These are phyloP conservation scores for Mormyrus proboscirostris DNA, from an alignment of 2,797 vertebrate genomes.

Conservation along the genomic window DNA sequence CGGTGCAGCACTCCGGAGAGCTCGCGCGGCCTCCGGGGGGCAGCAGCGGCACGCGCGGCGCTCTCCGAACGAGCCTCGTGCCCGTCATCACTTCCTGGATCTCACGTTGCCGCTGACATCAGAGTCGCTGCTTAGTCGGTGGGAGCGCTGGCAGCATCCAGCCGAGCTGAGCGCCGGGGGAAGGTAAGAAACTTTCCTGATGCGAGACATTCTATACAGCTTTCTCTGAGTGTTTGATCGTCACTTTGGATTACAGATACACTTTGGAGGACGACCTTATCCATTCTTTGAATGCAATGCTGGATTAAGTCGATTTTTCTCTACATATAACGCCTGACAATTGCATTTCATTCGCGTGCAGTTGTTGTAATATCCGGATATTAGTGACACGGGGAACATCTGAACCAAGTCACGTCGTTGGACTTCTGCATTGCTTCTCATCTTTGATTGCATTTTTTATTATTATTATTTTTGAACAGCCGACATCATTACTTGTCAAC, in stretches of 20 bases:
- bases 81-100: slow-evolving; percentile 27
- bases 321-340: slow-evolving; percentile 12
- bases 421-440: neutral
- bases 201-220: neutral
- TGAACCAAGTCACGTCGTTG: neutral
- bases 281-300: neutral
- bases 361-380: slow-evolving; percentile 12
- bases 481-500: neutral
- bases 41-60: neutral
- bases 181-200: slow-evolving; percentile 13
- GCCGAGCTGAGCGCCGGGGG: slow-evolving; percentile 8
- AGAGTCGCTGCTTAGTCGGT: slow-evolving; percentile 17
- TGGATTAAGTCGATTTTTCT: slow-evolving; percentile 14
- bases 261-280: neutral
- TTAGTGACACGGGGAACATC: neutral
- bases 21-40: neutral
- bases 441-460: neutral
- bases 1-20: neutral
- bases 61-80: neutral
- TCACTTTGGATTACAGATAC: slow-evolving; percentile 17
- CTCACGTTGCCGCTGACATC: slow-evolving; percentile 23
- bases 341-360: neutral
- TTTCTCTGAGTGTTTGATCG: neutral
- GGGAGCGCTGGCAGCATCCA: slow-evolving; percentile 19
- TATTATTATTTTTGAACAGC: neutral